phyloP scores from a whole-genome alignment of 2,888 invertebrate species.

The Emmelina monodactyla region DNA sequence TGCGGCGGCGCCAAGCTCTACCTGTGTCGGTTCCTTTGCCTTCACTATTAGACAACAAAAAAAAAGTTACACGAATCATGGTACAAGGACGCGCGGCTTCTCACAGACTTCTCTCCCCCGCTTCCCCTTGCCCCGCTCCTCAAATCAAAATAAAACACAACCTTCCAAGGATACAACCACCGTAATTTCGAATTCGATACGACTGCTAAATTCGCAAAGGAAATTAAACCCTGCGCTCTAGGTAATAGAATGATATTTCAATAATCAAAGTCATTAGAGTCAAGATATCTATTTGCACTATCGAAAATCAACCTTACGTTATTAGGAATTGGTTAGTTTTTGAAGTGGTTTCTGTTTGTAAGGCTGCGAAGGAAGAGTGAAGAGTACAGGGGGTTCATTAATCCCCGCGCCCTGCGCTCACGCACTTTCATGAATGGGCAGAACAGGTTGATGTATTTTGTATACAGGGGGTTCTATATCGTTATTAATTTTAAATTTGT shows the following conservation, averaged over 20 bases:
- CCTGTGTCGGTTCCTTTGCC: slow-evolving; percentile 59
- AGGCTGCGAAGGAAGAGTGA: slow-evolving; percentile 37
- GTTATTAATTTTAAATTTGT: too few relatives aligned
- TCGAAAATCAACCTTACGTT: too few relatives aligned
- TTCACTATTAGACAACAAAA: slow-evolving; percentile 62
- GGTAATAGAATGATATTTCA: neutral
- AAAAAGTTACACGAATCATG: slow-evolving; percentile 54
- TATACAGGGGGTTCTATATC: slow-evolving; percentile 52
- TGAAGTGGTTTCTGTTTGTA: slow-evolving; percentile 10
- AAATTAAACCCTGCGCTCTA: slow-evolving; percentile 24
- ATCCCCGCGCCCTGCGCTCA: slow-evolving; percentile 66
- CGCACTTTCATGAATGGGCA: slow-evolving; percentile 66
- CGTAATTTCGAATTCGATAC: slow-evolving; percentile 46
- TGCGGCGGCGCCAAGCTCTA: slow-evolving; percentile 52
- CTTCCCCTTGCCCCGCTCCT: slow-evolving; percentile 23
- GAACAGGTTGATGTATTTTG: slow-evolving; percentile 61
- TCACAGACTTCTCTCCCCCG: slow-evolving; percentile 39
- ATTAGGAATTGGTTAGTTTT: too few relatives aligned
- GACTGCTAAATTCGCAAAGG: slow-evolving; percentile 22
- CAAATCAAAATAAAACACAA: slow-evolving; percentile 43
- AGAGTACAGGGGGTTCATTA: slow-evolving; percentile 55
- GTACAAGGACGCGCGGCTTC: slow-evolving; percentile 46
- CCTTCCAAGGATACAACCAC: slow-evolving; percentile 63
- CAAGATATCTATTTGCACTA: too few relatives aligned
- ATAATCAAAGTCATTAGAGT: too few relatives aligned